Evolutionary conservation across 2,113 vertebrate species (phyloP).

Genomic region (Morone saxatilis): DNA sequence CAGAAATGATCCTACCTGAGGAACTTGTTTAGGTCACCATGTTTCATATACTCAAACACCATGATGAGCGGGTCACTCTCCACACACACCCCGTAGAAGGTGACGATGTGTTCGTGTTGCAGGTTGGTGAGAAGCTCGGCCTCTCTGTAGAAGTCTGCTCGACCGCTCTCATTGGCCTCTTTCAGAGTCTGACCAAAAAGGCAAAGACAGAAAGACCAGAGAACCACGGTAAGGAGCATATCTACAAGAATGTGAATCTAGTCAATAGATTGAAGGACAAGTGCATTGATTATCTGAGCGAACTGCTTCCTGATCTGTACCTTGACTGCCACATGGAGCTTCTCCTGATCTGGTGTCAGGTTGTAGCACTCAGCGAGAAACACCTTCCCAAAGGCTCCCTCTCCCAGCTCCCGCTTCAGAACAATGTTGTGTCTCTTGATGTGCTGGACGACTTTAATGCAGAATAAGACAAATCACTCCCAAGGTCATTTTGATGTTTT

Average conservation of each 20-base stretch:
- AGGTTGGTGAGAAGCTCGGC: constrained; percentile 98
- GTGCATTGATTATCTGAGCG: not conserved
- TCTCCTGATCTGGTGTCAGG: constrained; percentile 94
- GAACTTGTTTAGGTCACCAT: constrained; percentile 98
- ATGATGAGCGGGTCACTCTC: constrained; percentile 98
- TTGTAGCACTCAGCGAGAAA: constrained; percentile 99
- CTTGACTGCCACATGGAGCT: constrained; percentile 99
- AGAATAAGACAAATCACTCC: constrained; percentile 64
- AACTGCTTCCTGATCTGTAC: constrained; percentile 75
- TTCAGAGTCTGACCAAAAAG: constrained; percentile 89
- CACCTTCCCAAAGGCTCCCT: constrained; percentile 98
- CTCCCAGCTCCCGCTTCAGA: constrained; percentile 96
- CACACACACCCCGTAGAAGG: constrained; percentile 96
- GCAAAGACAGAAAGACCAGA: not conserved
- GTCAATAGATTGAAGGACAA: constrained; percentile 12
- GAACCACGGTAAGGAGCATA: not conserved
- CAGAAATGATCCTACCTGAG: constrained; percentile 87
- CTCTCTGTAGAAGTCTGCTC: constrained; percentile 97
- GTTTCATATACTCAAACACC: constrained; percentile 99
- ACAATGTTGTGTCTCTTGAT: constrained; percentile 99
- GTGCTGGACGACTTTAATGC: constrained; percentile 94
- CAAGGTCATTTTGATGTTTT: not conserved
- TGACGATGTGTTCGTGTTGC: constrained; percentile 98
- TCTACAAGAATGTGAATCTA: not conserved
- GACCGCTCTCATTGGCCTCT: constrained; percentile 96